Conservation (phyloP, 1,140 invertebrate species). For the Drosophila arawakana region DNA sequence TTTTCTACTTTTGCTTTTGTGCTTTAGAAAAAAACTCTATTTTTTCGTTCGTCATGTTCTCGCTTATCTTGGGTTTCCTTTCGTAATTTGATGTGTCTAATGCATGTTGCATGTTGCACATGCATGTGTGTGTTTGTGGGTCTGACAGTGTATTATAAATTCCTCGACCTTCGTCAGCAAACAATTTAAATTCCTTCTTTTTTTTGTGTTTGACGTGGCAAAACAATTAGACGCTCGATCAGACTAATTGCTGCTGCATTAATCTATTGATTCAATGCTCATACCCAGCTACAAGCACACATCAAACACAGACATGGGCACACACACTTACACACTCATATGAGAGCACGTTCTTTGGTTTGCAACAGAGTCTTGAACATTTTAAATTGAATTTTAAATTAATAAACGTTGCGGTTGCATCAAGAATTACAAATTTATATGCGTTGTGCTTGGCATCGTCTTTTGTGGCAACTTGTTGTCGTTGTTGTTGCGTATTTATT, state of each 20-base stretch:
- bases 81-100: constrained; percentile 29
- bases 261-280: constrained; percentile 62
- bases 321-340: constrained; percentile 1
- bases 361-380: constrained; percentile 59
- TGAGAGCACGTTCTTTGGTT: constrained; percentile 18
- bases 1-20: background rate
- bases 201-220: constrained; percentile 21
- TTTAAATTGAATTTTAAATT: constrained; percentile 83
- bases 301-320: background rate
- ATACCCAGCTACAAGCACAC: constrained; percentile 8
- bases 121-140: constrained; percentile 1
- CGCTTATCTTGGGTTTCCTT: constrained; percentile 26
- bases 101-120: constrained; percentile 20
- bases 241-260: constrained; percentile 71
- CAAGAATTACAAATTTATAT: constrained; percentile 82
- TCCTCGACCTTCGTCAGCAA: constrained; percentile 41
- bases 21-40: background rate
- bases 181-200: constrained; percentile 56
- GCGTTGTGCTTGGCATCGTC: constrained; percentile 51
- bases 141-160: constrained; percentile 65
- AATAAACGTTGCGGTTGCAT: constrained; percentile 80
- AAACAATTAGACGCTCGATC: constrained; percentile 76
- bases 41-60: constrained; percentile 13
- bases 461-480: constrained; percentile 33
- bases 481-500: constrained; percentile 18